Evolutionary conservation across 2,888 invertebrate species (phyloP), one percentile per base, ranked within the genome.

Genomic region (Caenorhabditis sp.): DNA sequence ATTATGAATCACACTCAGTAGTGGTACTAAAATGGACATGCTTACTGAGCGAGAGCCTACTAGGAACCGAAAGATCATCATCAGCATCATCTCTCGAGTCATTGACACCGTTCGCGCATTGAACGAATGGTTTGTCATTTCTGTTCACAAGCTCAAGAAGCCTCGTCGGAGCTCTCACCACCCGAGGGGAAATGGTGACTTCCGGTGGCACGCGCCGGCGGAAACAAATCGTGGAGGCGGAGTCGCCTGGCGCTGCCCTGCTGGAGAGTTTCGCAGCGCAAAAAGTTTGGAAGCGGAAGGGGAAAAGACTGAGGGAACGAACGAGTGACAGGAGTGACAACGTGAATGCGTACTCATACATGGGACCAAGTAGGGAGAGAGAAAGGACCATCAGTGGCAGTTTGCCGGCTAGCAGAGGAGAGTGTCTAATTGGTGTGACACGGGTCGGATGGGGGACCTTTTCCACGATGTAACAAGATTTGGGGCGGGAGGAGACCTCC

Each of bases 381-480:
- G 43, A 30, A 48, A 7, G 46, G 46, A 56, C 65, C 55, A 65
- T 65, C 65, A n/a, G 46, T 15, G 41, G 32, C 65, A 65, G 65
- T 65, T 56, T 55, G 65, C 61, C 50, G 39, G 43, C 56, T 43
- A 43, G 59, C 35, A n/a, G 41, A 39, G 52, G 63, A 43, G 48
- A 56, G 58, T 68, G 68, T 68, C 68, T 68, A 68, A 68, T 68
- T 68, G 68, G 68, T 58, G 68, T 58, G 68, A 68, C 68, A 68
- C 68, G 58, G 68, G 58, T 68, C 39, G 58, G 24, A 45, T 39
- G 41, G 45, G 39, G 37, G 52, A 20, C 13, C 52, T 63, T 59
- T 52, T 26, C 43, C 68, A 68, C 8, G 41, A 68, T 68, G 68
- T 68, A 68, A 68, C 58, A 68, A 68, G 68, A 68, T 68, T 68